Percentiles rank a stretch among this genome's conserved stretches.
Conservation (phyloP, 2,113 vertebrate species). For the Dunckerocampus dactyliophorus region DNA sequence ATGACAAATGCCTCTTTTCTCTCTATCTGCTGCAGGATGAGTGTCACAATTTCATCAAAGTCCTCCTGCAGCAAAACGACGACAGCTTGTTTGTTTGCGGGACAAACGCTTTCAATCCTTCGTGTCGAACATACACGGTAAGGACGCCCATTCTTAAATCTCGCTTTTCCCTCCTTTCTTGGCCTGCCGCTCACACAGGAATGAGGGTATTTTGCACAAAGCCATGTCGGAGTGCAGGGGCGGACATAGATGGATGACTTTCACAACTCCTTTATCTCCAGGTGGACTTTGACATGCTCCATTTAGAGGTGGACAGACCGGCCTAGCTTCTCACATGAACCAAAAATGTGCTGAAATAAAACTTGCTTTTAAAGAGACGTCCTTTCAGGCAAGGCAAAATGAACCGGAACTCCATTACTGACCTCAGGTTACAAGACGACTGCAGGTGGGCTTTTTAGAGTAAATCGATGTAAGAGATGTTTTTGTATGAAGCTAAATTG, state of each 20-base stretch:
- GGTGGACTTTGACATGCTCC: conserved; percentile 53
- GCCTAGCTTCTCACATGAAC: conserved; percentile 13
- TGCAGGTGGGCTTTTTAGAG: conserved; percentile 9
- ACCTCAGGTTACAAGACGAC: conserved; percentile 9
- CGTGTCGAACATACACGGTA: conserved; percentile 96
- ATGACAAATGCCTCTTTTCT: conserved; percentile 28
- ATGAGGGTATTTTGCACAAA: conserved; percentile 13
- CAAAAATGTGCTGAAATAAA: conserved; percentile 36
- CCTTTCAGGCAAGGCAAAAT: conserved; percentile 23
- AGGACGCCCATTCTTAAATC: conserved; percentile 4
- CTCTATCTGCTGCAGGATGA: conserved; percentile 78
- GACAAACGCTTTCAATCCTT: conserved; percentile 97
- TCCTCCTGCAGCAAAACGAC: conserved; percentile 91
- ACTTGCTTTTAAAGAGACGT: conserved; percentile 33
- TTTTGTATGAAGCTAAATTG: neutral
- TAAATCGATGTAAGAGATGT: neutral
- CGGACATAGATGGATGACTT: conserved; percentile 51
- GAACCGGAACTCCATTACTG: conserved; percentile 10
- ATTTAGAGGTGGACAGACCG: conserved; percentile 48
- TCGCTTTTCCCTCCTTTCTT: neutral
- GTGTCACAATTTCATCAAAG: conserved; percentile 99
- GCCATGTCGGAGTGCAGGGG: conserved; percentile 15
- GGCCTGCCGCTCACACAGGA: neutral
- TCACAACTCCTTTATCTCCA: conserved; percentile 54
- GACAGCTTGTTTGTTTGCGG: conserved; percentile 95